A percentile compares a stretch with the other conserved stretches of the same genome.
These are phyloP conservation scores for Drosophila kepulauana DNA, from an alignment of 1,140 invertebrate genomes.

Conservation along the genomic window DNA sequence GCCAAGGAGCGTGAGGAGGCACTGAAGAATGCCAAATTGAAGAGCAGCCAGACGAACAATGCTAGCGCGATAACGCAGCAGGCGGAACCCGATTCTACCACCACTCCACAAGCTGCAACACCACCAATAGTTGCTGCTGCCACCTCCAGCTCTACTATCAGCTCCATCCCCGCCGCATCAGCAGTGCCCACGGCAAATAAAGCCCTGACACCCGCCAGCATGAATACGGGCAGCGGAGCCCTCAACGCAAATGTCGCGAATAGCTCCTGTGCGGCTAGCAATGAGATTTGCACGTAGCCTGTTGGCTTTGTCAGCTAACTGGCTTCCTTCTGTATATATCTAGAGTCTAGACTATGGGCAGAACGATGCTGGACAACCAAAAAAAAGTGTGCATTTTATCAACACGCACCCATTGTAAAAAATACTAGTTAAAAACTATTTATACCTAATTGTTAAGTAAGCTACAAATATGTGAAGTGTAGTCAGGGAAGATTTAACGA, in stretches of 20 bases:
- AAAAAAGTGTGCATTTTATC: constrained; percentile 64
- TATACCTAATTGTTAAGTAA: constrained; percentile 53
- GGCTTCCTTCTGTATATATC: constrained; percentile 20
- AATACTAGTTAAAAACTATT: constrained; percentile 71
- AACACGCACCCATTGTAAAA: constrained; percentile 65
- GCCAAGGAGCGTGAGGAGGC: constrained; percentile 93
- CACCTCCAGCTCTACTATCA: constrained; percentile 10
- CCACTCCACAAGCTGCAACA: constrained; percentile 29
- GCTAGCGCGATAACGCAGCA: constrained; percentile 39
- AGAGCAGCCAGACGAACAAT: constrained; percentile 71
- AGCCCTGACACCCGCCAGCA: constrained; percentile 57
- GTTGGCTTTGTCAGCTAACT: background rate
- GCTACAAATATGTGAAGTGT: constrained; percentile 22
- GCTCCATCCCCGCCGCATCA: background rate
- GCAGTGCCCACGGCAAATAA: constrained; percentile 10
- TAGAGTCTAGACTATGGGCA: constrained; percentile 31
- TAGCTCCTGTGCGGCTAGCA: constrained; percentile 63
- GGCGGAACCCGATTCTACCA: constrained; percentile 65
- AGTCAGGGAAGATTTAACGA: constrained; percentile 6
- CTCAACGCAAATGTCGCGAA: constrained; percentile 70
- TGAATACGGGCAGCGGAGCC: constrained; percentile 67
- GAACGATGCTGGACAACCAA: constrained; percentile 54
- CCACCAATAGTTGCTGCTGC: constrained; percentile 23
- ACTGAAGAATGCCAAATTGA: constrained; percentile 83
- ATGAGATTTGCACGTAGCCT: constrained; percentile 80